Conservation (phyloP, 2,888 invertebrate species). For the Sinotaia quadrata region DNA sequence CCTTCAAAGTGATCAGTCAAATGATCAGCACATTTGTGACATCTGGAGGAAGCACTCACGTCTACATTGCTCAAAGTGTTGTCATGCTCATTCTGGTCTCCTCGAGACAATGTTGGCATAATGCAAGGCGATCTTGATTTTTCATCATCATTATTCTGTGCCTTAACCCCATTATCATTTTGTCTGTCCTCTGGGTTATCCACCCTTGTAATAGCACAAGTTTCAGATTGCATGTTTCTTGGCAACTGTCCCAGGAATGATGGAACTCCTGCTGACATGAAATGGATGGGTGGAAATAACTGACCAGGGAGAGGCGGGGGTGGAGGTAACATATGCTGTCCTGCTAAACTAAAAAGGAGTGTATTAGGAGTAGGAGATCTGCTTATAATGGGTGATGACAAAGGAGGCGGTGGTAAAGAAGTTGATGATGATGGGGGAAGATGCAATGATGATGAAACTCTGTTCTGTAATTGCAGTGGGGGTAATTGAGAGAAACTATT, state of each 20-base stretch:
- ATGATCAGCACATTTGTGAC: too few species aligned
- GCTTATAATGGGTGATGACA: not conserved
- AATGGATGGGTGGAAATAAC: not conserved
- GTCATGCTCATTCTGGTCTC: too few species aligned
- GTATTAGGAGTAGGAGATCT: not conserved
- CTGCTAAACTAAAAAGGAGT: not conserved
- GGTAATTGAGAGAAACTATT: not conserved
- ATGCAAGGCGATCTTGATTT: too few species aligned
- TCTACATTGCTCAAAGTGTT: too few species aligned
- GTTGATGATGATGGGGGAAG: not conserved
- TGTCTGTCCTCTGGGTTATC: not conserved
- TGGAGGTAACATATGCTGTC: not conserved
- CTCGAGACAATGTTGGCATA: too few species aligned
- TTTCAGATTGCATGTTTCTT: not conserved
- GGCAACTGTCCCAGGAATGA: not conserved
- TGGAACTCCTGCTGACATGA: not conserved
- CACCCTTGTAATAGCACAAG: not conserved
- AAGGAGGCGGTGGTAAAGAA: constrained; percentile 1
- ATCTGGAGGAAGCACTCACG: too few species aligned
- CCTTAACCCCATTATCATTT: too few species aligned
- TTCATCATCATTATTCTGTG: too few species aligned
- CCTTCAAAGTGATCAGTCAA: too few species aligned
- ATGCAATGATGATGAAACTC: not conserved
- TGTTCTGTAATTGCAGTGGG: not conserved
- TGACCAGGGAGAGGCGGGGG: not conserved